These are phyloP conservation scores for Anguilla megastoma DNA, from an alignment of 2,797 vertebrate genomes.

Conservation along the genomic window DNA sequence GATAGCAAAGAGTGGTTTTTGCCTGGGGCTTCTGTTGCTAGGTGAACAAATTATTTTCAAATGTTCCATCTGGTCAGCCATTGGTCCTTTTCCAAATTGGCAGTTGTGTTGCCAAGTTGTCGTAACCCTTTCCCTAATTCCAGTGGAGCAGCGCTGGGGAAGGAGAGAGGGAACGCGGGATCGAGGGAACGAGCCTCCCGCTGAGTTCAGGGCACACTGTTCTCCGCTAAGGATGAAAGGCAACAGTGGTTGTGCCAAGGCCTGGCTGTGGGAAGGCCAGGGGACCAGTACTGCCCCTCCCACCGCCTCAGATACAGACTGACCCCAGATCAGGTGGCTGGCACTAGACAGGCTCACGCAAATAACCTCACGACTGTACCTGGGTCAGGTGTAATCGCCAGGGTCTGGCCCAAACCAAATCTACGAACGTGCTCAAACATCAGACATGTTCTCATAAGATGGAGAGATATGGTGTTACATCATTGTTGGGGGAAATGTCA, in stretches of 20 bases:
- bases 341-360: neutral
- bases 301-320: neutral
- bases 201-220: neutral
- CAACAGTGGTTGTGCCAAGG: neutral
- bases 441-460: neutral
- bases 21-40: neutral
- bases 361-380: neutral
- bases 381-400: neutral
- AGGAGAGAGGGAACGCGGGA: neutral
- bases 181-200: neutral
- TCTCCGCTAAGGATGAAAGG: slow-evolving; percentile 2
- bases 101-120: neutral
- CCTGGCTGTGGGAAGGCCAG: neutral
- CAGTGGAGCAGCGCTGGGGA: neutral
- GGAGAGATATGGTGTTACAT: neutral
- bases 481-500: neutral
- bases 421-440: neutral
- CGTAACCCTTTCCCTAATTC: slow-evolving; percentile 24
- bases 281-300: slow-evolving; percentile 12
- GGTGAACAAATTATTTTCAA: neutral
- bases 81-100: neutral
- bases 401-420: neutral
- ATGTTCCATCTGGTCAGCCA: neutral
- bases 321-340: neutral
- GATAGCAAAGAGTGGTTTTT: neutral